These are phyloP conservation scores for Papilio helenus DNA, from an alignment of 1,140 invertebrate species.

Conservation along the genomic window DNA sequence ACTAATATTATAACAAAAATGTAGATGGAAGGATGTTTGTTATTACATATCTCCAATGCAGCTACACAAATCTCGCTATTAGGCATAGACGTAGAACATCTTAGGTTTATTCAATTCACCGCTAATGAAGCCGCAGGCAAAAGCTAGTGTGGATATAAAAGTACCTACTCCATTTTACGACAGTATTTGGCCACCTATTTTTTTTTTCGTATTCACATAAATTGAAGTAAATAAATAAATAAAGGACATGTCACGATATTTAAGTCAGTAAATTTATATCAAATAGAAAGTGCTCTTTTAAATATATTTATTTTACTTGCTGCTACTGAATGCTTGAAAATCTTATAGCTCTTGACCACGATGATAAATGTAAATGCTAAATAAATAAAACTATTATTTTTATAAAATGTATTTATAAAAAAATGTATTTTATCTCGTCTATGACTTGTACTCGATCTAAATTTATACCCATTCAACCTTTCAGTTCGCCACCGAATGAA, in stretches of 20 bases:
- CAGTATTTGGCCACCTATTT: too few species aligned
- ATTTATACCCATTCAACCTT: slow-evolving; percentile 74
- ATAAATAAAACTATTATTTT: background rate
- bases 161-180: too few species aligned
- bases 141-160: too few species aligned
- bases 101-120: too few species aligned
- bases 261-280: background rate
- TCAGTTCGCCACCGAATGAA: slow-evolving; percentile 70
- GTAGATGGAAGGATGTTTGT: too few species aligned
- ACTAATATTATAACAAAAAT: too few species aligned
- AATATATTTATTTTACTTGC: background rate
- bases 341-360: background rate
- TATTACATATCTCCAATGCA: too few species aligned
- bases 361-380: background rate
- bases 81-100: too few species aligned
- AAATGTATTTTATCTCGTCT: slow-evolving; percentile 38
- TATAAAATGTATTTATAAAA: background rate
- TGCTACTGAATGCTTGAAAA: background rate
- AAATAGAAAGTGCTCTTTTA: background rate
- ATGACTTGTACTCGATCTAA: slow-evolving; percentile 54
- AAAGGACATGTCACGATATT: background rate
- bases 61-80: too few species aligned
- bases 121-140: too few species aligned
- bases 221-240: background rate
- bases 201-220: too few species aligned